phyloP scores from a whole-genome alignment of 2,888 invertebrate genomes.

The Drosophila paucipuncta region DNA sequence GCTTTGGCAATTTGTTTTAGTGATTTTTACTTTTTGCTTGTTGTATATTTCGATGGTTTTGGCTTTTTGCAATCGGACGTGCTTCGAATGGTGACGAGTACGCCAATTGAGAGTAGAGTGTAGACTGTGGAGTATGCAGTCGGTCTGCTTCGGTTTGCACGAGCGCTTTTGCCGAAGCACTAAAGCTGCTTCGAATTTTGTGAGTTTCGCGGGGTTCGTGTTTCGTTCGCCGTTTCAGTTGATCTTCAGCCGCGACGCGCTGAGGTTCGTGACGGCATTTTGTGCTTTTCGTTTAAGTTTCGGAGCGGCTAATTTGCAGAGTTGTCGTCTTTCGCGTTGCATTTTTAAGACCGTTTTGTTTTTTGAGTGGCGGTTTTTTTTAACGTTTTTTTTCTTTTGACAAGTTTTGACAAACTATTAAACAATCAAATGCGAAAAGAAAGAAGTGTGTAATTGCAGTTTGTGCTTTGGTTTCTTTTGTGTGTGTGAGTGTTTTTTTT shows the following conservation, averaged over 20 bases:
- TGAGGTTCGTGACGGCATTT: conserved; percentile 38
- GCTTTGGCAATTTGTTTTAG: conserved; percentile 23
- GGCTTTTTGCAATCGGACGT: conserved; percentile 61
- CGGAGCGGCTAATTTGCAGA: conserved; percentile 23
- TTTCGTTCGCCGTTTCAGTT: conserved; percentile 48
- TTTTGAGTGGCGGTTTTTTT: neutral
- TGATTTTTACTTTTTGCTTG: conserved; percentile 12
- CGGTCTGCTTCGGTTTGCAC: neutral
- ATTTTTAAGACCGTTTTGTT: conserved; percentile 24
- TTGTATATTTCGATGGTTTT: conserved; percentile 4
- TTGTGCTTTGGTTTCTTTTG: conserved; percentile 27
- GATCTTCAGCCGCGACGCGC: conserved; percentile 57
- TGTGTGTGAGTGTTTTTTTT: conserved; percentile 13
- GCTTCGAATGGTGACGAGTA: conserved; percentile 39
- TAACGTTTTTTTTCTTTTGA: conserved; percentile 15
- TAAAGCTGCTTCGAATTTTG: conserved; percentile 7
- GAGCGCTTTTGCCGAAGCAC: conserved; percentile 17
- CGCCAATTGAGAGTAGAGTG: conserved; percentile 11
- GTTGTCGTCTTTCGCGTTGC: conserved; percentile 37
- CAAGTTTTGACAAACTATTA: conserved; percentile 20
- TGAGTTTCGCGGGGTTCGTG: conserved; percentile 17
- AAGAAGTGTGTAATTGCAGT: conserved; percentile 64
- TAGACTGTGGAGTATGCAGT: neutral
- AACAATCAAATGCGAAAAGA: conserved; percentile 21
- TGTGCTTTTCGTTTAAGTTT: conserved; percentile 5